Percentiles rank a stretch among this genome's conserved stretches.
Conservation (phyloP, 2,888 invertebrate species). For the Eupithecia inturbata region DNA sequence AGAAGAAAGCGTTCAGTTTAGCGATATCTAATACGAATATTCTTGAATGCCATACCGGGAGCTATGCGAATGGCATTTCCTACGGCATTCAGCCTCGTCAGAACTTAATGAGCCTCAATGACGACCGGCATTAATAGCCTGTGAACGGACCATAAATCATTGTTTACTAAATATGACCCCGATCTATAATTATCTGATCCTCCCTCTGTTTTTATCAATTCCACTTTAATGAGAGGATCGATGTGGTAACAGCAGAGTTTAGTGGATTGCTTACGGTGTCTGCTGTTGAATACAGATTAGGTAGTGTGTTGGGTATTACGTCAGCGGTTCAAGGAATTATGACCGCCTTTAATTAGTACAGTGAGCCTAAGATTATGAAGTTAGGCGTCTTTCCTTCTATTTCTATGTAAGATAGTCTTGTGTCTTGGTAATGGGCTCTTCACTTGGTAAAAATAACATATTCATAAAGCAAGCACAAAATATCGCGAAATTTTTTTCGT, state of each 20-base stretch:
- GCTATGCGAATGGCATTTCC: constrained; percentile 36
- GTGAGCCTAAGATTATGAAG: not conserved
- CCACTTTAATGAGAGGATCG: not conserved
- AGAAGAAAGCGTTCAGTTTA: not conserved
- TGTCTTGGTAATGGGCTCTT: too few species aligned
- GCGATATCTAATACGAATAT: constrained; percentile 16
- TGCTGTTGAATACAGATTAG: constrained; percentile 20
- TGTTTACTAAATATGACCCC: constrained; percentile 36
- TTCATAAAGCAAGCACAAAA: too few species aligned
- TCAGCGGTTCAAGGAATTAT: constrained; percentile 9
- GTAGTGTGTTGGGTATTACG: constrained; percentile 11
- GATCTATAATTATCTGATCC: constrained; percentile 24
- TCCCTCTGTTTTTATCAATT: constrained; percentile 14
- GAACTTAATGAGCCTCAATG: constrained; percentile 35
- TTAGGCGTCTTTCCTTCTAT: not conserved
- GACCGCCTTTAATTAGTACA: not conserved
- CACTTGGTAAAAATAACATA: not conserved
- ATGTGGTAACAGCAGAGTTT: constrained; percentile 5
- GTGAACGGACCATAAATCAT: constrained; percentile 33
- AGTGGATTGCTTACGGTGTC: constrained; percentile 1
- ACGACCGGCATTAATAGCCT: constrained; percentile 30
- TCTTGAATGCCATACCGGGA: constrained; percentile 24
- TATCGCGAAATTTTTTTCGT: not conserved
- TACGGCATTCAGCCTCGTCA: constrained; percentile 26
- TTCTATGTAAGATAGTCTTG: not conserved